phyloP scores from a whole-genome alignment of 2,888 invertebrate species.

The Agrotis ipsilon region DNA sequence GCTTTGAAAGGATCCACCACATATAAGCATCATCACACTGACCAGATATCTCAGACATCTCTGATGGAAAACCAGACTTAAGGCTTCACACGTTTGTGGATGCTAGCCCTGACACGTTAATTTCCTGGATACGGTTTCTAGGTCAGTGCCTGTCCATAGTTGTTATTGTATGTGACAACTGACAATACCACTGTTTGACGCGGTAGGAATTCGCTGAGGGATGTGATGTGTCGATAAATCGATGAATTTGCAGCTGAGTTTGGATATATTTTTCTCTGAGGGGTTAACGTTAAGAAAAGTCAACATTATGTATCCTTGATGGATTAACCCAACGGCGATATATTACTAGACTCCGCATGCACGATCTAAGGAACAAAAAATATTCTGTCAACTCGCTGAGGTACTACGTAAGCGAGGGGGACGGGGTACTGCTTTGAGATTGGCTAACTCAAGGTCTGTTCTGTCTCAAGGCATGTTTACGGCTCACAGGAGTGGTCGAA shows the following conservation, averaged over 20 bases:
- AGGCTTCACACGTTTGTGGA: slow-evolving; percentile 16
- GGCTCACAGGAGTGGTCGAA: too few species aligned
- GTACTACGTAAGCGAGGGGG: too few species aligned
- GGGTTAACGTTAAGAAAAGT: too few species aligned
- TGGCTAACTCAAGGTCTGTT: too few species aligned
- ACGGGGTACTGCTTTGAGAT: too few species aligned
- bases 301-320: too few species aligned
- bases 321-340: too few species aligned
- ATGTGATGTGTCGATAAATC: background rate
- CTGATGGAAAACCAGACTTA: background rate
- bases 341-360: too few species aligned
- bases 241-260: background rate
- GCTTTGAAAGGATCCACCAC: too few species aligned
- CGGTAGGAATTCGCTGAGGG: slow-evolving; percentile 17
- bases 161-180: slow-evolving; percentile 41
- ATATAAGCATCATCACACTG: background rate
- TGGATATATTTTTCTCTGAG: background rate
- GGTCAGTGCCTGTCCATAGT: slow-evolving; percentile 63
- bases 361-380: too few species aligned
- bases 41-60: background rate
- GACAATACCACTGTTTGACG: slow-evolving; percentile 34
- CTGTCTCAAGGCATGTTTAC: too few species aligned
- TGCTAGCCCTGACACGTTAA: slow-evolving; percentile 65
- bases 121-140: slow-evolving; percentile 70
- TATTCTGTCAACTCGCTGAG: too few species aligned